phyloP scores from a whole-genome alignment of 1,140 invertebrate genomes.

The Bombus confusus region DNA sequence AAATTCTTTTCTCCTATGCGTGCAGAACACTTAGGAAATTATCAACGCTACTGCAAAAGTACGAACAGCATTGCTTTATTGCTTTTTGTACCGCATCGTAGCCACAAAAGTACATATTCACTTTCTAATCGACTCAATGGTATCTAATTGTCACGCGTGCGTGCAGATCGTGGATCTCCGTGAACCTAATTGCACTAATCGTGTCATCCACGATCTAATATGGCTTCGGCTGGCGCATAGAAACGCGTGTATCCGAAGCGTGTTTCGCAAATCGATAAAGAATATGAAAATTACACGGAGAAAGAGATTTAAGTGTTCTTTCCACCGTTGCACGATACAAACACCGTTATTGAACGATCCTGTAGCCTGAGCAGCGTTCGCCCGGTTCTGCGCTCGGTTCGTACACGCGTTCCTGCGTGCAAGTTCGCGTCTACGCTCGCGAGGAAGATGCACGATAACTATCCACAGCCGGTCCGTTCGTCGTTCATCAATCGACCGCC shows the following conservation, averaged over 20 bases:
- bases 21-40: too few species aligned
- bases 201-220: background rate
- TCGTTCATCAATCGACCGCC: conserved; percentile 39
- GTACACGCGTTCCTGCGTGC: background rate
- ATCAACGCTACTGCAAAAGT: too few species aligned
- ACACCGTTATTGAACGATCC: background rate
- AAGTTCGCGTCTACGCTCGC: background rate
- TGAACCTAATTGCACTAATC: background rate
- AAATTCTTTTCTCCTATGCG: too few species aligned
- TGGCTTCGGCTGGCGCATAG: background rate
- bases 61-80: too few species aligned
- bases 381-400: background rate
- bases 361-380: background rate
- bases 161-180: background rate
- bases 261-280: too few species aligned
- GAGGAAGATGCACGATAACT: conserved; percentile 12
- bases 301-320: background rate
- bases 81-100: too few species aligned
- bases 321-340: background rate
- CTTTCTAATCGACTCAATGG: background rate
- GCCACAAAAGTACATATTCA: too few species aligned
- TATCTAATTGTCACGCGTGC: background rate
- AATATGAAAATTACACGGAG: too few species aligned
- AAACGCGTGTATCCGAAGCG: too few species aligned
- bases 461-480: conserved; percentile 18